Conservation (phyloP, 2,888 invertebrate genomes). For the Eristalis tenax region DNA sequence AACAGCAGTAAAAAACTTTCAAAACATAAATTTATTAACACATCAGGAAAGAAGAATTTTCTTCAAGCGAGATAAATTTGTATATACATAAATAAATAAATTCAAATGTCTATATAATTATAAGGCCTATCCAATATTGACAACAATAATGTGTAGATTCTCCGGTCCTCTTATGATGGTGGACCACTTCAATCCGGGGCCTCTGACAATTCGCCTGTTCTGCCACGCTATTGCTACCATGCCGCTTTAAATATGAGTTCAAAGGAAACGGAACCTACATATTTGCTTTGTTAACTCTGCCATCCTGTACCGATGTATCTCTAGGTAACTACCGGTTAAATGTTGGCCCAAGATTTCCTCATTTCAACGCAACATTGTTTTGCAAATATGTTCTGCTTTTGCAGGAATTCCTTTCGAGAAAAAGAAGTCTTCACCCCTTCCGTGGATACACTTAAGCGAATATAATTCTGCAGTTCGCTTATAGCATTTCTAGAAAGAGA, state of each 20-base stretch:
- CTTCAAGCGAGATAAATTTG: too few species aligned
- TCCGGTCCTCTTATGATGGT: too few species aligned
- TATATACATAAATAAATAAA: too few species aligned
- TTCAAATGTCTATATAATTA: too few species aligned
- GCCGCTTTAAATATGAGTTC: background rate
- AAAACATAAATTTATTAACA: too few species aligned
- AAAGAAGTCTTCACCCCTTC: background rate
- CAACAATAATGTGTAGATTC: too few species aligned
- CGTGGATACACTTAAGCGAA: conserved; percentile 3
- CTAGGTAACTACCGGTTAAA: conserved; percentile 23
- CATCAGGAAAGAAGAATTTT: too few species aligned
- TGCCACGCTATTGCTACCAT: background rate
- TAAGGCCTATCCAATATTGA: too few species aligned
- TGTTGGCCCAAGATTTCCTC: conserved; percentile 15
- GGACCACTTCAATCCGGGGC: too few species aligned
- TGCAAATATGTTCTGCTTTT: background rate
- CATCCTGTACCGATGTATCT: conserved; percentile 14
- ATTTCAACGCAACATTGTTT: background rate
- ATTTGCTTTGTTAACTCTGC: background rate
- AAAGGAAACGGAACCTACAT: conserved; percentile 5
- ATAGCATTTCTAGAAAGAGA: too few species aligned
- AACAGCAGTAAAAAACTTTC: too few species aligned
- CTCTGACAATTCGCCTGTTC: too few species aligned
- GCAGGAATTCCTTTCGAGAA: conserved; percentile 21
- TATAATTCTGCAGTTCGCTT: background rate